A percentile compares a stretch with the other conserved stretches of the same genome.
These are phyloP conservation scores for Hemicentrotus pulcherrimus DNA, from an alignment of 35 echinoderm and acorn worm species.

Conservation along the genomic window DNA sequence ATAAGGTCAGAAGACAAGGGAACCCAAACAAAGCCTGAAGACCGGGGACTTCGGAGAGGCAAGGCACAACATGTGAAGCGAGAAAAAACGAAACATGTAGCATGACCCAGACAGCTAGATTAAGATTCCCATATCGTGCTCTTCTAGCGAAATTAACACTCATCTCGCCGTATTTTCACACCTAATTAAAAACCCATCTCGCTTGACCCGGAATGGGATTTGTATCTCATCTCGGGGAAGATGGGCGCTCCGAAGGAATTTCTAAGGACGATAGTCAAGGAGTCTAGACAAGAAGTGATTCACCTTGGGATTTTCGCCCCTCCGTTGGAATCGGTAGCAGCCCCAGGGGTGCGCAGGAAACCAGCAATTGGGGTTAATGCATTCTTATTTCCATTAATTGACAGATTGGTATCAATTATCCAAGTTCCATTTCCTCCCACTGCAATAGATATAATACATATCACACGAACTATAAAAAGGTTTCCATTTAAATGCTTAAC, in stretches of 20 bases:
- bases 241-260: not conserved
- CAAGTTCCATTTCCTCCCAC: not conserved
- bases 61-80: not conserved
- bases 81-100: not conserved
- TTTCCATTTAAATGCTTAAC: not conserved
- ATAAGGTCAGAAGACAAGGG: not conserved
- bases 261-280: not conserved
- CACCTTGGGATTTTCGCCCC: not conserved
- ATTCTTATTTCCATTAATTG: not conserved
- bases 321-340: not conserved
- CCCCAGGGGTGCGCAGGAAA: not conserved
- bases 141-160: not conserved
- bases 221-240: not conserved
- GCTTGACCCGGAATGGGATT: not conserved
- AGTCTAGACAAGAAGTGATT: slow-evolving; percentile 39
- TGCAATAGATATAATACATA: not conserved
- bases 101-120: not conserved
- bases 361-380: slow-evolving; percentile 16
- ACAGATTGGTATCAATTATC: slow-evolving; percentile 24
- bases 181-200: not conserved
- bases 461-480: not conserved
- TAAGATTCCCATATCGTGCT: not conserved
- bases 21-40: slow-evolving; percentile 1
- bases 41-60: not conserved
- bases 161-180: not conserved